Percentiles rank a stretch among this genome's conserved stretches.
phyloP scores from a whole-genome alignment of 2,113 vertebrate genomes.

The Taxidea taxus region DNA sequence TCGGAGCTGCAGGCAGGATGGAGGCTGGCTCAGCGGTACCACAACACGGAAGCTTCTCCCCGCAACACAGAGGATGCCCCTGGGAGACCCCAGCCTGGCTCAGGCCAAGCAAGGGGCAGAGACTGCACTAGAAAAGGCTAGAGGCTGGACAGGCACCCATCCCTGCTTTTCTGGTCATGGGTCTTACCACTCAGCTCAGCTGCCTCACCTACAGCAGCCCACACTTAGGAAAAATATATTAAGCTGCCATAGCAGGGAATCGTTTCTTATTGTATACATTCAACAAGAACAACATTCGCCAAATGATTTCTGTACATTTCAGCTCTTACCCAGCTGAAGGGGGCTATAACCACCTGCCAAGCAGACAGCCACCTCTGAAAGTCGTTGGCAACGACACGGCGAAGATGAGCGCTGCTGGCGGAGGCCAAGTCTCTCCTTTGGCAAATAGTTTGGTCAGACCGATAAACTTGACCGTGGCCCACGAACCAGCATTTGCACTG shows the following conservation, averaged over 20 bases:
- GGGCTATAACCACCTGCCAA: background rate
- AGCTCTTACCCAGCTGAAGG: background rate
- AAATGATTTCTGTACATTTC: slow-evolving; percentile 15
- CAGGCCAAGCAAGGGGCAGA: background rate
- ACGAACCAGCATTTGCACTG: background rate
- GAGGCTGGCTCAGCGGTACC: background rate
- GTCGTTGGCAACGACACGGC: background rate
- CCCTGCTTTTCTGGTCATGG: background rate
- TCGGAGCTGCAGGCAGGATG: slow-evolving; percentile 81
- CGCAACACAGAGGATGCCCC: background rate
- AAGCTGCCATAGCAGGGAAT: background rate
- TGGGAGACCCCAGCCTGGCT: background rate
- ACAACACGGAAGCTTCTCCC: background rate
- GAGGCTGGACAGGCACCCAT: background rate
- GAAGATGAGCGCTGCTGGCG: background rate
- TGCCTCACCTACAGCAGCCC: background rate
- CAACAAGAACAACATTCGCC: background rate
- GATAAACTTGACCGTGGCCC: background rate
- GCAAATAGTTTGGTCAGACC: background rate
- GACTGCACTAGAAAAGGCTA: background rate
- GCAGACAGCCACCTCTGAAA: background rate
- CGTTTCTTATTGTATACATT: background rate
- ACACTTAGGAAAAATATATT: background rate
- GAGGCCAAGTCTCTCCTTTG: background rate
- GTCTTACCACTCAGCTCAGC: background rate